Conservation (phyloP, 2,113 vertebrate species). For the Hassar affinis region DNA sequence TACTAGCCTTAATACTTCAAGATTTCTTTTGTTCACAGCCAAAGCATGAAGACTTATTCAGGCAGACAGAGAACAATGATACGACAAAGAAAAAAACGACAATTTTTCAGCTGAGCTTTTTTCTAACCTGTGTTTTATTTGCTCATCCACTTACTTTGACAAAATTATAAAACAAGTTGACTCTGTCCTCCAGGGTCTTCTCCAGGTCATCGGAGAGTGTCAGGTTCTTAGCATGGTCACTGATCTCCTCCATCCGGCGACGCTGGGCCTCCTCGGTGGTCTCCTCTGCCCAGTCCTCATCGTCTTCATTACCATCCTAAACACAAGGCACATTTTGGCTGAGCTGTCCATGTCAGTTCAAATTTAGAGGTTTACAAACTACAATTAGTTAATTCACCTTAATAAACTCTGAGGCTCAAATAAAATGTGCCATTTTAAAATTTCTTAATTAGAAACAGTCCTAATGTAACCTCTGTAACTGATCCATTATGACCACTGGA, state of each 20-base stretch:
- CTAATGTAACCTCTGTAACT: not conserved
- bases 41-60: not conserved
- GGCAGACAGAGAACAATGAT: not conserved
- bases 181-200: constrained; percentile 89
- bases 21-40: not conserved
- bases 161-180: constrained; percentile 95
- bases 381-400: not conserved
- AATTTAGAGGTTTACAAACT: not conserved
- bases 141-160: constrained; percentile 79
- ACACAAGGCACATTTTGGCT: not conserved
- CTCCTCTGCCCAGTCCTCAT: constrained; percentile 97
- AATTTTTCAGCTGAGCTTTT: not conserved
- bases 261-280: constrained; percentile 95
- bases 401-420: not conserved
- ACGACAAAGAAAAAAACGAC: not conserved
- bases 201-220: constrained; percentile 93
- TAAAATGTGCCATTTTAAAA: not conserved
- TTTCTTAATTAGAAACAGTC: not conserved
- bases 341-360: not conserved
- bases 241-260: constrained; percentile 96
- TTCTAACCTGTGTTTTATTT: not conserved
- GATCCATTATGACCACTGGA: no score
- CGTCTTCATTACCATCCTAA: constrained; percentile 86
- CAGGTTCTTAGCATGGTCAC: constrained; percentile 91
- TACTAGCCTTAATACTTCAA: not conserved